Percentiles rank a stretch among this genome's conserved stretches.
phyloP scores from a whole-genome alignment of 2,888 invertebrate species.

The Agrotis puta region DNA sequence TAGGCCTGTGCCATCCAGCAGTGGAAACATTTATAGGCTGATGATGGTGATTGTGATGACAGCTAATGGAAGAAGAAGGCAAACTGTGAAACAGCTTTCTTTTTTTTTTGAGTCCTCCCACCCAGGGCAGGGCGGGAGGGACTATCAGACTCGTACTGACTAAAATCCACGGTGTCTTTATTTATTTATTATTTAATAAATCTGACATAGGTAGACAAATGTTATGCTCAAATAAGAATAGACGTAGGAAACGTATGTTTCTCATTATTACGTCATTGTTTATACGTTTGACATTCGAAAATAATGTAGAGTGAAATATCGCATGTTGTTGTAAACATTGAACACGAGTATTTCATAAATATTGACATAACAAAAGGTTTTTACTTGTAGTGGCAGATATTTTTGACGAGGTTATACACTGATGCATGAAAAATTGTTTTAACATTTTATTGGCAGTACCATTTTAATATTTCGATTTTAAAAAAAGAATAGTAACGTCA shows the following conservation, averaged over 20 bases:
- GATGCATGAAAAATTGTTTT: not conserved
- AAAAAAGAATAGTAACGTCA: not conserved
- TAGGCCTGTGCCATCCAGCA: too few relatives aligned
- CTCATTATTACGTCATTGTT: not conserved
- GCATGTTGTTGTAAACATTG: not conserved
- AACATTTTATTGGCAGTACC: not conserved
- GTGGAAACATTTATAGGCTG: too few relatives aligned
- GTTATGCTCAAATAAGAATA: not conserved
- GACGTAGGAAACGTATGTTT: not conserved
- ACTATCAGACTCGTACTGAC: too few relatives aligned
- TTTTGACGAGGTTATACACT: not conserved
- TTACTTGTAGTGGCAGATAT: not conserved
- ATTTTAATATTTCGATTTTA: slow-evolving; percentile 1
- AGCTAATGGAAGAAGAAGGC: too few relatives aligned
- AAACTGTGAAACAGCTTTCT: too few relatives aligned
- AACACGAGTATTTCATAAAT: not conserved
- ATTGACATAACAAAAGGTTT: too few relatives aligned
- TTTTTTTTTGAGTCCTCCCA: too few relatives aligned
- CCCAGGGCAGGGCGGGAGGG: too few relatives aligned
- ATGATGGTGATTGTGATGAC: not conserved
- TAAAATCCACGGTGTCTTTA: too few relatives aligned
- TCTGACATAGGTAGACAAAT: too few relatives aligned
- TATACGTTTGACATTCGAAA: not conserved
- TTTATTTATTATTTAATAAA: too few relatives aligned
- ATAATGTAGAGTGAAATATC: not conserved